phyloP scores from a whole-genome alignment of 2,797 vertebrate genomes.

The Mus caroli region DNA sequence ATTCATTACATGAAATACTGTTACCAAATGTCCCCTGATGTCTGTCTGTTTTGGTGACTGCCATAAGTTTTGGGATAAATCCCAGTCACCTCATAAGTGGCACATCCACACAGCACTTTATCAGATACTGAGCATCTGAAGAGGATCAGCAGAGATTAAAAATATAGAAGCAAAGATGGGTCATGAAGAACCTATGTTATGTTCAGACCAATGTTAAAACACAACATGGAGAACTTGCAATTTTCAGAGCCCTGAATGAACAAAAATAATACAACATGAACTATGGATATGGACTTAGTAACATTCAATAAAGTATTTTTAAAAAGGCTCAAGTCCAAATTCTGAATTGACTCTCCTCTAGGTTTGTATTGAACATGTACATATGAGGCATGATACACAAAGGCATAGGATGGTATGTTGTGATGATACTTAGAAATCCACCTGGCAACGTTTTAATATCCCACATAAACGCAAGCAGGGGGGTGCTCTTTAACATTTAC shows the following conservation, averaged over 20 bases:
- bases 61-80: background rate
- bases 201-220: background rate
- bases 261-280: background rate
- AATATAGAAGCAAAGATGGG: rapidly evolving
- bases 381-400: rapidly evolving
- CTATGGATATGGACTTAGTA: background rate
- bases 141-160: rapidly evolving
- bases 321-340: background rate
- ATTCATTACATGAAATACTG: background rate
- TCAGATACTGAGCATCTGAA: background rate
- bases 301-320: background rate
- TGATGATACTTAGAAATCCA: background rate
- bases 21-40: background rate
- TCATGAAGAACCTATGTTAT: background rate
- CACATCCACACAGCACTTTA: background rate
- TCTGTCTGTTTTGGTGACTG: background rate
- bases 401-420: background rate
- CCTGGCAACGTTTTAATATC: background rate
- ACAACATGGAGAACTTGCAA: background rate
- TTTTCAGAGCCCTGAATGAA: background rate
- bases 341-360: background rate
- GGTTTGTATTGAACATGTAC: background rate
- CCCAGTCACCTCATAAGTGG: background rate
- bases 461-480: background rate
- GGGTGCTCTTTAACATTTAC: background rate